A percentile compares a stretch with the other conserved stretches of the same genome.
phyloP scores from a whole-genome alignment of 92 coral and sea anemone genomes.

The Epizoanthus fatuus region DNA sequence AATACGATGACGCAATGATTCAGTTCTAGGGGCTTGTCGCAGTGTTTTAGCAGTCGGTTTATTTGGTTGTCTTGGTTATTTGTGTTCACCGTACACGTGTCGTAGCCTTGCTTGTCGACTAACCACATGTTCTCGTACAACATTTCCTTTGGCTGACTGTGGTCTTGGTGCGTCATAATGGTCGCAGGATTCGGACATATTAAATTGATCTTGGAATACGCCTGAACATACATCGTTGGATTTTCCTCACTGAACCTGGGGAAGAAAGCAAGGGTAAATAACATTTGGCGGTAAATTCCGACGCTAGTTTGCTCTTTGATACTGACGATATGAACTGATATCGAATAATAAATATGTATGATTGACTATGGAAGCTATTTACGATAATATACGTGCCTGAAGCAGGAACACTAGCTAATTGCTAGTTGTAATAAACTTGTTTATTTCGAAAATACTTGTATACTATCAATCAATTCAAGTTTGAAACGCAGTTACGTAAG shows the following conservation, averaged over 20 bases:
- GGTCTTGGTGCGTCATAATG: not conserved
- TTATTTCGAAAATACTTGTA: too few species aligned
- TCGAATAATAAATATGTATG: too few species aligned
- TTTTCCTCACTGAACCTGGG: conserved; percentile 4
- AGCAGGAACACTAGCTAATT: too few species aligned
- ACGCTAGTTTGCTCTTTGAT: too few species aligned
- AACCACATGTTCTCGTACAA: conserved; percentile 31
- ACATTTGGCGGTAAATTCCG: too few species aligned
- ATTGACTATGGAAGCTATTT: too few species aligned
- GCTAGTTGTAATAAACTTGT: too few species aligned
- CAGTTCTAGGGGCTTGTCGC: not conserved
- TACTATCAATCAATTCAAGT: too few species aligned
- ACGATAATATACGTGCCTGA: too few species aligned
- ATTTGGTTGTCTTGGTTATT: not conserved
- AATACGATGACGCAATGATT: not conserved
- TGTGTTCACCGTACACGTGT: not conserved
- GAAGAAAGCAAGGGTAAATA: not conserved
- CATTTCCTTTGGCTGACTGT: not conserved
- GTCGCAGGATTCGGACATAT: conserved; percentile 17
- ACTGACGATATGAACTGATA: too few species aligned
- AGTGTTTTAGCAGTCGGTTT: not conserved
- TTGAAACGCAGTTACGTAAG: too few species aligned
- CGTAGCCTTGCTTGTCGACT: conserved; percentile 19
- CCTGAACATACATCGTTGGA: not conserved
- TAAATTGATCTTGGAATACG: conserved; percentile 17